Conservation (phyloP, 2,797 vertebrate genomes). For the Cuculus canorus region DNA sequence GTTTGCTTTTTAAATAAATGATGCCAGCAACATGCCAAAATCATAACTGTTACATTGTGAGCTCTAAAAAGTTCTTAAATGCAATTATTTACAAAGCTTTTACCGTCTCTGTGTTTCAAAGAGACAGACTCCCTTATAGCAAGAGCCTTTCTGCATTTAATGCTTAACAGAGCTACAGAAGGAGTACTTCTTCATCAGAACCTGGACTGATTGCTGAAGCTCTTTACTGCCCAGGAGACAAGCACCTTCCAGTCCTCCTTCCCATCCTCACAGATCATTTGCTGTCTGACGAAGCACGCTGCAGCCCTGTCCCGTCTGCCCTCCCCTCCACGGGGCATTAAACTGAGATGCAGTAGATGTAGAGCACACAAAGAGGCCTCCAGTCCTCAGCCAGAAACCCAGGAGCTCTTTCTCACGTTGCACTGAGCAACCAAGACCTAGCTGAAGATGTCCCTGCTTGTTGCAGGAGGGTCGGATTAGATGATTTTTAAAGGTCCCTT, state of each 20-base stretch:
- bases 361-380: not conserved
- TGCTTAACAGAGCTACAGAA: not conserved
- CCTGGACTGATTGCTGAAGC: not conserved
- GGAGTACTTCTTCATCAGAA: not conserved
- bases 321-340: not conserved
- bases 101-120: not conserved
- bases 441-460: not conserved
- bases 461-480: too few relatives aligned
- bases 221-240: not conserved
- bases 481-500: too few relatives aligned
- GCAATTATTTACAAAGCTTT: not conserved
- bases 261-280: not conserved
- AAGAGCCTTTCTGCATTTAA: not conserved
- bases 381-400: not conserved
- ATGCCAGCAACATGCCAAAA: not conserved
- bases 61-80: not conserved
- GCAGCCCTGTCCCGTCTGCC: not conserved
- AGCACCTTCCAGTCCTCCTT: not conserved
- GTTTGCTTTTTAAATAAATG: not conserved
- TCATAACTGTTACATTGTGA: not conserved
- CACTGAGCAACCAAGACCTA: not conserved
- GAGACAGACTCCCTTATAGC: not conserved
- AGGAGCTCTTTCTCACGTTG: not conserved
- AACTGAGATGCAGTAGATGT: not conserved
- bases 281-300: not conserved